Evolutionary conservation across 2,113 vertebrate species (phyloP).

Genomic region (Cyanoliseus patagonus): DNA sequence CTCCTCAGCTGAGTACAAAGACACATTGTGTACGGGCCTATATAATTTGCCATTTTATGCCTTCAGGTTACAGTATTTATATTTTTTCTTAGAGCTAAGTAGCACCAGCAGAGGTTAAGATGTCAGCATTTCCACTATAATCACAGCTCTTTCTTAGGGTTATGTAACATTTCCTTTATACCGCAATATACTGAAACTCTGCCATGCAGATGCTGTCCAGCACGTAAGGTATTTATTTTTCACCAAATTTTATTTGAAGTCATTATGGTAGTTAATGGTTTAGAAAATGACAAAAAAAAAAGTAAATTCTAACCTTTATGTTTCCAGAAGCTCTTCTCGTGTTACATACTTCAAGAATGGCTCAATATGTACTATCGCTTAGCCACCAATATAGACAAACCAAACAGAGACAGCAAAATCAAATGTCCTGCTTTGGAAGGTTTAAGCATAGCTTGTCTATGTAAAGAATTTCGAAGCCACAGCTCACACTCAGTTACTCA

Average conservation of each 20-base stretch:
- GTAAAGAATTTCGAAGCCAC: not conserved
- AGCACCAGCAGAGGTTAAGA: not conserved
- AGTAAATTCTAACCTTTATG: not conserved
- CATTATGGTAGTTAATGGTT: not conserved
- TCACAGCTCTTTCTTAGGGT: not conserved
- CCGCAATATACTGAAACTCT: not conserved
- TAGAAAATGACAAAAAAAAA: constrained; percentile 12
- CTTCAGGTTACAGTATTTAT: not conserved
- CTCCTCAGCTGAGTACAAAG: not conserved
- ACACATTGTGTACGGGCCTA: not conserved
- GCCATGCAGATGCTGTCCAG: not conserved
- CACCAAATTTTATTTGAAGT: not conserved
- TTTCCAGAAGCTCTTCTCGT: not conserved
- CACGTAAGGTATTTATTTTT: not conserved
- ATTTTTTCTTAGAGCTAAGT: not conserved
- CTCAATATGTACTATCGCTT: not conserved
- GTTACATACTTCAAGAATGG: not conserved
- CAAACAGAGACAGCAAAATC: not conserved
- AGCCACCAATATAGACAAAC: not conserved
- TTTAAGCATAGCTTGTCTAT: not conserved
- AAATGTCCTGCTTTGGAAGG: not conserved
- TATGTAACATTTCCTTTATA: not conserved
- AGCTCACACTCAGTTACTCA: not conserved
- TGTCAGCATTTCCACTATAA: constrained; percentile 24
- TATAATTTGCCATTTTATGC: not conserved